Evolutionary conservation across 92 coral and sea anemone genomes (phyloP), one percentile per base, ranked within the genome.

Genomic region (Epizoanthus stellaris): DNA sequence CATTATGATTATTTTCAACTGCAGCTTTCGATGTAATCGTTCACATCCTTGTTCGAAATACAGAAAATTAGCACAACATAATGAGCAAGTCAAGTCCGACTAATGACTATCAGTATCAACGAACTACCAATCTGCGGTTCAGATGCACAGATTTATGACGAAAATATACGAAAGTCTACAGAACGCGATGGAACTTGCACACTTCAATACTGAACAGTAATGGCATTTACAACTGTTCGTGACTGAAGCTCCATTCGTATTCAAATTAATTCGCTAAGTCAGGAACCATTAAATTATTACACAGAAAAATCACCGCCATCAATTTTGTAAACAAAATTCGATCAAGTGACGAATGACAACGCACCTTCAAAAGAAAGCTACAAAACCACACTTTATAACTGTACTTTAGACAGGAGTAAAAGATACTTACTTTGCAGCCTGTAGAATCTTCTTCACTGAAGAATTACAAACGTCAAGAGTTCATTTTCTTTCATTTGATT

Each of bases 381-480:
- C 66, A 17, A 61, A 17, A 17, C 20, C 20, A 61, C 56, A 52
- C 56, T 52, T 52, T 30, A 30, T 30, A 52, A 52, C 56, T 9
- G 56, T 52, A 52, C 56, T 9, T n/a, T 61, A 17, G 4, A 20
- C 20, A 61, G 3, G 11, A 20, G 12, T 61, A 13, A 30, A 30
- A 1, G 8, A 14, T 68, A 68, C 73, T 16, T 68, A 68, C 73
- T 68, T 68, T 15, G 49, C 73, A 45, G 73, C 42, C 73, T 36
- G 23, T 14, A 34, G 17, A 68, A 38, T 68, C 73, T 68, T 68
- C 73, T 38, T 68, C 30, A 34, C 52, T 38, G 1, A 38, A 11
- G 42, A 68, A 10, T 30, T 2, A 34, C 4, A 9, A 67, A 16
- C 15, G 19, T 34, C 8, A 1, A 30, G 13, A 7, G 1, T 67